phyloP scores from a whole-genome alignment of 2,113 vertebrate genomes.

The Macquaria ambigua region DNA sequence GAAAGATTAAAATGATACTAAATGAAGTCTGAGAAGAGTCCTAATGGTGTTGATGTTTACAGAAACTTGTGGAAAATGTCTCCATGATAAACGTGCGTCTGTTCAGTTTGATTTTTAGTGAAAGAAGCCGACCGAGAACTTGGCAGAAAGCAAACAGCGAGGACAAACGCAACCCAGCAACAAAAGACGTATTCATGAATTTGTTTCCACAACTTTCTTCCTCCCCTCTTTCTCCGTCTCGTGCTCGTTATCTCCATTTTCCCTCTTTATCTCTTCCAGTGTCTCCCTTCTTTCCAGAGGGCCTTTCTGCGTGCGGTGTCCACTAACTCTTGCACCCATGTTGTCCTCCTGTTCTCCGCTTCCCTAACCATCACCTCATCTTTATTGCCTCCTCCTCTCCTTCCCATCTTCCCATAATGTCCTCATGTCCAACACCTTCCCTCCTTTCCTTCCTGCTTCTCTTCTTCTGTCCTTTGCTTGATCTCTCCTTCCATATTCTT shows the following conservation, averaged over 20 bases:
- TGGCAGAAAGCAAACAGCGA: constrained; percentile 1
- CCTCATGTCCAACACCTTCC: not conserved
- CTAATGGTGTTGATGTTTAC: not conserved
- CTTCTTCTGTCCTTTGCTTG: not conserved
- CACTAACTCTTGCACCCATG: too few species aligned
- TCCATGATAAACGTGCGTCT: constrained; percentile 50
- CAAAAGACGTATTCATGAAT: constrained; percentile 28
- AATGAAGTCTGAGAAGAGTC: not conserved
- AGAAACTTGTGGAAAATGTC: constrained; percentile 5
- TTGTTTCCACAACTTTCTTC: not conserved
- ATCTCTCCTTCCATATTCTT: not conserved
- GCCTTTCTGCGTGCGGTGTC: not conserved
- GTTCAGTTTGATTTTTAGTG: not conserved
- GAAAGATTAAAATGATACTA: not conserved
- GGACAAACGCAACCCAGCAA: constrained; percentile 8
- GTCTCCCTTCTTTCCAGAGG: not conserved
- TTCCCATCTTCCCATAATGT: too few species aligned
- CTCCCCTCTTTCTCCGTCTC: not conserved
- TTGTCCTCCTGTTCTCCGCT: too few species aligned
- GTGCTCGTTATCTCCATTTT: not conserved
- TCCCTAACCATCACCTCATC: too few species aligned
- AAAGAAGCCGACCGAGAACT: constrained; percentile 17
- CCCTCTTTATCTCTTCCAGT: not conserved
- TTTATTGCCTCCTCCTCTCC: too few species aligned
- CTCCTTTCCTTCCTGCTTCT: not conserved